A percentile compares a stretch with the other conserved stretches of the same genome.
Conservation (phyloP, 1,140 invertebrate species). For the Agrilus planipennis region DNA sequence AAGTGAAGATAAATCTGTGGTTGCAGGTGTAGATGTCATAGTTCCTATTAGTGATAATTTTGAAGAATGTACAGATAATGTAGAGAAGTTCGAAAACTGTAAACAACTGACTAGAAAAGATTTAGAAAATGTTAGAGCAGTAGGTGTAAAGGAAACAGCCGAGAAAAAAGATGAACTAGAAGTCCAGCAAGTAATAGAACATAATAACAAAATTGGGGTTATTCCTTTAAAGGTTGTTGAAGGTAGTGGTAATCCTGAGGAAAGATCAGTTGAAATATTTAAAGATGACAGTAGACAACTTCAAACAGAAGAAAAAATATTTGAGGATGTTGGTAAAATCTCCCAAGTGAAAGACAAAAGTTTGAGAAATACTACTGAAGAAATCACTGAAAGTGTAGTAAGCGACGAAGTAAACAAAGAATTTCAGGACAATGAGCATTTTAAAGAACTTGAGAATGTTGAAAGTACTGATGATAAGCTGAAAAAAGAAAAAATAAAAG, state of each 20-base stretch:
- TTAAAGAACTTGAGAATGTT: not conserved
- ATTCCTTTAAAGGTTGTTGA: not conserved
- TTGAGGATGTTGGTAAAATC: not conserved
- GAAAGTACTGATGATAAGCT: not conserved
- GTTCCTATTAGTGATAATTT: slow-evolving; percentile 8
- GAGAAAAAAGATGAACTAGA: not conserved
- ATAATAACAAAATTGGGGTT: not conserved
- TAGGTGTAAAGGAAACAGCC: not conserved
- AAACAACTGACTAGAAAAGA: too few species aligned
- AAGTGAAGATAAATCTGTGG: slow-evolving; percentile 3
- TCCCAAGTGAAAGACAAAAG: not conserved
- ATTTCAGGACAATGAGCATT: not conserved
- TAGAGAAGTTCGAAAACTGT: not conserved
- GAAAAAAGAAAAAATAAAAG: too few species aligned
- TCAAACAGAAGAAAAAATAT: not conserved
- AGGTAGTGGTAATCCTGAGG: not conserved
- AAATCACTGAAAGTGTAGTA: not conserved
- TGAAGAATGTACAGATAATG: not conserved
- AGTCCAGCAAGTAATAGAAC: not conserved
- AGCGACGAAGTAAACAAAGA: not conserved
- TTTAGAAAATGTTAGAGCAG: not conserved
- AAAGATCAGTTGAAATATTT: not conserved
- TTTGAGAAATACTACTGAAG: not conserved
- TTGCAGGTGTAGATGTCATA: slow-evolving; percentile 23
- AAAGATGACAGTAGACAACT: not conserved